Conservation (phyloP, 2,113 vertebrate species). For the Dipodomys spectabilis region DNA sequence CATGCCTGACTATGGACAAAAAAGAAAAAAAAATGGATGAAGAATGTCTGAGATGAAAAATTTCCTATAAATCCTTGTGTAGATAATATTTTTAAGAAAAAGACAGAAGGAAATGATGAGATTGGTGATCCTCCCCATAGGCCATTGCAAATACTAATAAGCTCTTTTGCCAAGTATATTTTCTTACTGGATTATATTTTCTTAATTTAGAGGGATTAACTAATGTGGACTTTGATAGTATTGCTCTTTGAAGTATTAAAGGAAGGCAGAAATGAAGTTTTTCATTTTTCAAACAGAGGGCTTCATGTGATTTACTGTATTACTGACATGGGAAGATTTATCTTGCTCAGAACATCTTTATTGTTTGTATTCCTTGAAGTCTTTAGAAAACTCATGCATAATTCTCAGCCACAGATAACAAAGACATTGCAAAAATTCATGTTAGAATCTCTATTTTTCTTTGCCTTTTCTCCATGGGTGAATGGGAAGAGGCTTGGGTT, state of each 20-base stretch:
- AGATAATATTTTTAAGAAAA: constrained; percentile 3
- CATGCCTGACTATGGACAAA: too few species aligned
- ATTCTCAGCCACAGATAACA: constrained; percentile 57
- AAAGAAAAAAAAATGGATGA: too few species aligned
- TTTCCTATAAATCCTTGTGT: not conserved
- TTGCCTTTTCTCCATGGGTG: not conserved
- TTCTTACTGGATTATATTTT: not conserved
- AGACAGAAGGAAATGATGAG: not conserved
- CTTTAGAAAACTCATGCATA: constrained; percentile 27
- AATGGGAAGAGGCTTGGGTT: constrained; percentile 31
- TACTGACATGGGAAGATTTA: constrained; percentile 51
- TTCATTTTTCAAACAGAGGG: not conserved
- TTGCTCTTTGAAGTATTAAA: not conserved
- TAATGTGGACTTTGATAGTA: constrained; percentile 4
- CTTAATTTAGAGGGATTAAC: constrained; percentile 19
- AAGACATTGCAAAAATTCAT: constrained; percentile 45
- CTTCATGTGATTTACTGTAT: constrained; percentile 44
- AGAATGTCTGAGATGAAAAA: not conserved
- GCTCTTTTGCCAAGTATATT: not conserved
- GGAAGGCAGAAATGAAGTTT: not conserved
- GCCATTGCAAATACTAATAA: not conserved
- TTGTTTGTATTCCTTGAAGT: constrained; percentile 58
- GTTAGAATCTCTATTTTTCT: constrained; percentile 59
- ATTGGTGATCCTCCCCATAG: constrained; percentile 1
- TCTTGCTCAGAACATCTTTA: constrained; percentile 28